Base-by-base conservation (phyloP, 2,113 vertebrate genomes). In the Anguilla rostrata region DNA sequence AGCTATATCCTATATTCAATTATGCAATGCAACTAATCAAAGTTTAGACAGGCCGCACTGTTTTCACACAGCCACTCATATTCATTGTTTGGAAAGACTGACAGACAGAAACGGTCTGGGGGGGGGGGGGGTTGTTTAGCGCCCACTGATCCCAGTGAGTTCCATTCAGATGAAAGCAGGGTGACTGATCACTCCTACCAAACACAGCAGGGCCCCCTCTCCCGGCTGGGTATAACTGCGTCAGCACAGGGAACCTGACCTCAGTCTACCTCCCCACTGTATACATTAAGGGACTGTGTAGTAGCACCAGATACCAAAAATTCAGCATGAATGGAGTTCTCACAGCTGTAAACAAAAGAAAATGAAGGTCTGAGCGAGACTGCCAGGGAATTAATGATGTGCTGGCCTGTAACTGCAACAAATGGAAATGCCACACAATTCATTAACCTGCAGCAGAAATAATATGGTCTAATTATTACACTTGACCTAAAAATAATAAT, bases 1-100 rank as follows among this genome's bases (percentile, higher is more conserved):
- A 9, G 9, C 43, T 46, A 46, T 9, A 46, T 46, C 9, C 43
- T 46, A 46, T 46, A 46, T 46, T 46, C 43, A 46, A 46, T 46
- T 6, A 53, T 53, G 49, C 49, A 53, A 53, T 53, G 49, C 34
- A 34, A 34, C 34, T 34, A 34, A 34, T 34, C 34, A 46, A 46
- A 60, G 57, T 12, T 15, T 84, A 82, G 78, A 9, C 41, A 81
- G 84, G 15, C 39, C 84, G 81, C 49, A 86, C 29, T 14, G 81
- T 82, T 56, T 56, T 12, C 26, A 34, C 22, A 75, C 5, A 34
- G 34, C 34, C 34, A 34, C 34, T 34, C 34, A 1, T 34, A 0
- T 34, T 34, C 29, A 3, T 75, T n/a, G 18, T 80, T 29, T 80
- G 39, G 29, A 80, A 80, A 79, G 3, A 22, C 18, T 1, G 14